Evolutionary conservation across 2,113 vertebrate species (phyloP), one percentile per base, ranked within the genome.

Genomic region (Phyllopteryx taeniolatus): DNA sequence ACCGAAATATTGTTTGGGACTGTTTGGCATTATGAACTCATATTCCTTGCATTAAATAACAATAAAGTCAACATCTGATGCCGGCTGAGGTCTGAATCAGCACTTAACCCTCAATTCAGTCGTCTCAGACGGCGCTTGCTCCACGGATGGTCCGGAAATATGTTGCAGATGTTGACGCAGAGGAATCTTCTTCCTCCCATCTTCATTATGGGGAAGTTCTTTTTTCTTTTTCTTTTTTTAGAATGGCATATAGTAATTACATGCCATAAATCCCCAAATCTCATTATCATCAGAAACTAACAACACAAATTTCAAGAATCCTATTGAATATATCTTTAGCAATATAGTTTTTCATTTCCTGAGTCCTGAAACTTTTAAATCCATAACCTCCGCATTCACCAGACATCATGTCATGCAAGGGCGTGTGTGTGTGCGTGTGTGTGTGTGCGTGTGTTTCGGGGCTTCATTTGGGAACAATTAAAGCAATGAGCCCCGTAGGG

Each of bases 1-100:
- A 49, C 1, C 6, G 43, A 44, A n/a, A 57, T 8, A 57, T 22
- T 57, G 54, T 22, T 17, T n/a, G 20, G 56, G 56, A 27, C 22
- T 27, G n/a, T 33, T 61, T 35, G 27, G 12, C 59, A 33, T 14
- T 14, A 35, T 15, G 59, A 61, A 33, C 63, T 71, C 71, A 76
- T 73, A 73, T 74, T 42, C 76, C 59, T 19, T 59, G 56, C 71
- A 42, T 74, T 51, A 76, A 64, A 35, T 70, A 71, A 70, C 57
- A 73, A 67, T 68, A 71, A 73, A 73, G 14, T 27, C 57, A 71
- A 33, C 12, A 56, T 62, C 66, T 72, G 35, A 39, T 39, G 35
- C 35, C 3, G 35, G 2, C 35, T 3, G 35, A 39, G 35, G 35
- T 39, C 35, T 6, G 51, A 72, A 69, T 59, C 33, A 43, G 17